Evolutionary conservation across 2,797 vertebrate species (phyloP), one percentile per base, ranked within the genome.

Genomic region (Threskiornis aethiopicus): DNA sequence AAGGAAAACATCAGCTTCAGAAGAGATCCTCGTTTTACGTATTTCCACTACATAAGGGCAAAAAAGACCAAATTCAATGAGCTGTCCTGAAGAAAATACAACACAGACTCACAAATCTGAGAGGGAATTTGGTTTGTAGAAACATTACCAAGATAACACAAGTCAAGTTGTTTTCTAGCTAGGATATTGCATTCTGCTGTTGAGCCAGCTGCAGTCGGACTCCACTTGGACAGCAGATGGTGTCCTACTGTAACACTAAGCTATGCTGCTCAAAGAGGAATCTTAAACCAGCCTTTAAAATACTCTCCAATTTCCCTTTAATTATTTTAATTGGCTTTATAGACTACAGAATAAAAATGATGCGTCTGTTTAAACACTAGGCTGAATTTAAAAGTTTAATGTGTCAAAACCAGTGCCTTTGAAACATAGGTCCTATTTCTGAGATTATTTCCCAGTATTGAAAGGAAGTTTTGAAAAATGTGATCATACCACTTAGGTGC

Each of bases 221-320:
- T 44, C 79, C 9, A 5, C 72, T 95, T 96, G 96, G 82, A 96
- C 96, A 97, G 94, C 96, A 97, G 96, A 97, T 96, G 97, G 97
- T 97, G 94, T 96, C 94, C 94, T 97, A 94, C 95, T 65, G 94
- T 96, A 96, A 97, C 78, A 44, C 70, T 90, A 82, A 82, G n/a
- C 61, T 75, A 16, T 66, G 2, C 15, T 26, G 51, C 46, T 66
- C 59, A 19, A 31, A 67, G 28, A 93, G 49, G 65, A 87, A 81
- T 77, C 61, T 93, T 96, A 92, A 91, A 96, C 47, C 61, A 80
- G 77, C 65, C 57, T 83, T 89, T 85, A 95, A 94, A 93, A 92
- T 72, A 80, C 67, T 72, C 88, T 95, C 88, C n/a, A 29, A 31
- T 94, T 96, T 84, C 76, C 47, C 90, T 90, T 72, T 94, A 87